Percentiles rank a stretch among this genome's conserved stretches.
These are phyloP conservation scores for Callocephalon fimbriatum DNA, from an alignment of 2,113 vertebrate genomes.

Conservation along the genomic window DNA sequence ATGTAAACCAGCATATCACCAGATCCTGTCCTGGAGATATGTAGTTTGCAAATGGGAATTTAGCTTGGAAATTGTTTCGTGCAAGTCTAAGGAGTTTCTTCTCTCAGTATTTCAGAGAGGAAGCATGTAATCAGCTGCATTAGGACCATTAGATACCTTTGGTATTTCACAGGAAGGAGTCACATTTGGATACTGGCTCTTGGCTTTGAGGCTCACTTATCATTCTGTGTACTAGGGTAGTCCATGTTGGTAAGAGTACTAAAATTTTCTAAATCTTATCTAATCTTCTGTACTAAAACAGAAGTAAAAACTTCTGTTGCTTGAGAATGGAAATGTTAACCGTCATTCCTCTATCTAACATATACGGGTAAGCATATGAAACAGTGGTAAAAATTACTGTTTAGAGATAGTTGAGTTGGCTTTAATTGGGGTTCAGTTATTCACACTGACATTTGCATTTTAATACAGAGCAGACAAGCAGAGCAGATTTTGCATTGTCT, in stretches of 20 bases:
- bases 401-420: background rate
- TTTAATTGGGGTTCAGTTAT: background rate
- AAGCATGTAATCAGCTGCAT: background rate
- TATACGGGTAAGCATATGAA: background rate
- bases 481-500: background rate
- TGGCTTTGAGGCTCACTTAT: background rate
- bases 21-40: background rate
- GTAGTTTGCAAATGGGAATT: background rate
- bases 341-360: background rate
- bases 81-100: background rate
- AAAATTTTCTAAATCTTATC: background rate
- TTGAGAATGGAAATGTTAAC: background rate
- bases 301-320: background rate
- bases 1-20: background rate
- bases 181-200: background rate
- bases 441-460: background rate
- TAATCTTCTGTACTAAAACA: too few relatives aligned
- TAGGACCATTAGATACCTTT: background rate
- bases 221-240: background rate
- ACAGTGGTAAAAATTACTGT: background rate
- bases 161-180: background rate
- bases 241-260: background rate
- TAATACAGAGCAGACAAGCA: background rate
- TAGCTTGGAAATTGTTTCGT: background rate
- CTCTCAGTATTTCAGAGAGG: background rate